Evolutionary conservation across 2,888 invertebrate genomes (phyloP), one percentile per base, ranked within the genome.

Genomic region (Drosophila tanythrix): DNA sequence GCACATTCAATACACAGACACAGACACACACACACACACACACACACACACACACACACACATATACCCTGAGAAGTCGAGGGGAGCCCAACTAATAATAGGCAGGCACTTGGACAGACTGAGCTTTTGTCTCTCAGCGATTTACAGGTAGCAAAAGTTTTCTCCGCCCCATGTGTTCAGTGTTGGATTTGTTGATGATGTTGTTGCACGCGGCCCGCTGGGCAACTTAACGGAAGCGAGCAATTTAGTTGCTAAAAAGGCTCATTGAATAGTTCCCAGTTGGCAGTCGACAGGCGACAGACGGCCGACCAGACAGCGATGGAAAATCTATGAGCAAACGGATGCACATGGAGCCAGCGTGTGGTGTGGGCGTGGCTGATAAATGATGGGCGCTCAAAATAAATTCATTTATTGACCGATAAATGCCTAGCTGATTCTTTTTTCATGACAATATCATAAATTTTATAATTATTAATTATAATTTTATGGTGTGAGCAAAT

Each of bases 241-340:
- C 90, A 88, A 88, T 88, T 88, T 88, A 88, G 86, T 83, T 76
- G 86, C 80, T 82, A 84, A 89, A 86, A 86, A 84, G 89, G 75
- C 83, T 79, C 57, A 43, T 52, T 77, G 50, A 74, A 66, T 59
- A 74, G 71, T 61, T 77, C 70, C 58, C 66, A 78, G 63, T 55
- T 57, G 69, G 83, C 68, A 35, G 48, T n/a, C 66, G 81, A 64
- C 57, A 18, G 61, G 18, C 51, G 79, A 62, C 53, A 61, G 35
- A 40, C 59, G 31, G 4, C 60, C 21, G 58, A 29, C 46, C 48
- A 64, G 76, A 70, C 76, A 69, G 52, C 87, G 67, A 74, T 81
- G 81, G 70, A 72, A 83, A 74, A 70, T 58, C 82, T 68, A 67
- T 48, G 51, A 50, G 21, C 29, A 38, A 21, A 7, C 40, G 31